phyloP scores from a whole-genome alignment of 2,797 vertebrate genomes.

The Crenuchus spilurus region DNA sequence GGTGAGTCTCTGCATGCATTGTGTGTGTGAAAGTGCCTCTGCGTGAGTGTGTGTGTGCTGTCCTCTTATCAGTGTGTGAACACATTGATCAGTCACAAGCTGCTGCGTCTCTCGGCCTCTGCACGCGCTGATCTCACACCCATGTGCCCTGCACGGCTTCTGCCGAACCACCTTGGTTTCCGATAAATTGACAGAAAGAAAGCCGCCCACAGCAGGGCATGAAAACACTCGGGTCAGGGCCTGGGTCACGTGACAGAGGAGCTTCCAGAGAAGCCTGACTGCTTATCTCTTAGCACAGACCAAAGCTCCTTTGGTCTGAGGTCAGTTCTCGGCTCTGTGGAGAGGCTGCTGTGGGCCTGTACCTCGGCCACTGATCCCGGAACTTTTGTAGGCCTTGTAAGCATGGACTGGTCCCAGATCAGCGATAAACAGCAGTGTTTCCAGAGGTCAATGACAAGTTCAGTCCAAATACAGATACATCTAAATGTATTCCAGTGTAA shows the following conservation, averaged over 20 bases:
- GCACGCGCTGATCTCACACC: conserved; percentile 11
- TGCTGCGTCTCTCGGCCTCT: background rate
- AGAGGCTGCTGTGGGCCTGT: too few species aligned
- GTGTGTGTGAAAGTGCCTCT: conserved; percentile 12
- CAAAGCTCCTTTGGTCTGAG: background rate
- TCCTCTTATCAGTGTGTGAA: conserved; percentile 46
- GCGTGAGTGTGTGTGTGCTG: conserved; percentile 44
- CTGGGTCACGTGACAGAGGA: background rate
- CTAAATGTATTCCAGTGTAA: background rate
- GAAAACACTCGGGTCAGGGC: background rate
- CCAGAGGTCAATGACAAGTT: background rate
- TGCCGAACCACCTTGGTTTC: conserved; percentile 83
- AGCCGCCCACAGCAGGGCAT: background rate
- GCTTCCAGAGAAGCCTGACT: conserved; percentile 4
- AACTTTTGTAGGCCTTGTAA: too few species aligned
- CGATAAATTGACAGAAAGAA: background rate
- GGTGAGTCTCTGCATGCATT: background rate
- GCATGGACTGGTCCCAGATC: background rate
- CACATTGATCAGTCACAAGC: conserved; percentile 40
- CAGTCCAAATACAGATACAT: background rate
- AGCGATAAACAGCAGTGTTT: background rate
- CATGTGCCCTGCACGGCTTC: conserved; percentile 74
- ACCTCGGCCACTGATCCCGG: too few species aligned
- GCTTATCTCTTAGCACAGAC: conserved; percentile 2
- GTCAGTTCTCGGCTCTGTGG: background rate